Base-by-base conservation (phyloP, 2,797 vertebrate species). In the Anolis apletophallus region DNA sequence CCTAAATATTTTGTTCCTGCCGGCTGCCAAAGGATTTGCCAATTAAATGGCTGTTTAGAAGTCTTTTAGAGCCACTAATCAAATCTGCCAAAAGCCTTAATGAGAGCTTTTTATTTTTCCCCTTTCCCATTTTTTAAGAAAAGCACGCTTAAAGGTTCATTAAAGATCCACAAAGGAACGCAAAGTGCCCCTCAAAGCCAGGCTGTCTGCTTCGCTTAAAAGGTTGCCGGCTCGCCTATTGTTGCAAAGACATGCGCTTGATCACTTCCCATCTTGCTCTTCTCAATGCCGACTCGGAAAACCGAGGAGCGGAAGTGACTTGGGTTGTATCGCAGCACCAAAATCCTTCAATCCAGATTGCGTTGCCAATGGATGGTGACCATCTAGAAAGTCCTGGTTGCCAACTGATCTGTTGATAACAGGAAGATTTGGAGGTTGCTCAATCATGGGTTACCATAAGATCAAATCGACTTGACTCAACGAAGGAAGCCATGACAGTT, bases 71-170 rank as follows among this genome's bases (percentile, higher is more conserved):
- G 80, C 89, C 89, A 57, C 92, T 91, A 90, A 95, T 95, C 94
- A 93, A 85, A 94, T 89, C 93, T 95, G 95, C 95, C 95, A 95
- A 88, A 93, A 93, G 52, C 87, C 69, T 94, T 94, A 91, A 94
- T 90, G 91, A 93, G 91, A 84, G 88, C 90, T 94, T 94, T 94
- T 89, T 90, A 91, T 87, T 83, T 29, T 93, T 82, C 77, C 92
- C 93, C 87, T 90, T 87, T 91, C 57, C 32, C n/a, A 34, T 69
- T 34, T 34, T 69, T 34, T 69, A 10, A 26, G n/a, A 79, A 87
- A 87, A 87, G 87, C 32, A 0, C 21, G 61, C 94, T 95, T 92
- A 91, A 94, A 95, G 90, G 91, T 93, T 96, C 93, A 90, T 95
- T 95, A 94, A 93, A 91, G 94, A 93, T 57, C 90, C 10, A 36